Evolutionary conservation across 2,797 vertebrate genomes (phyloP).

Genomic region (Graptemys geographica): DNA sequence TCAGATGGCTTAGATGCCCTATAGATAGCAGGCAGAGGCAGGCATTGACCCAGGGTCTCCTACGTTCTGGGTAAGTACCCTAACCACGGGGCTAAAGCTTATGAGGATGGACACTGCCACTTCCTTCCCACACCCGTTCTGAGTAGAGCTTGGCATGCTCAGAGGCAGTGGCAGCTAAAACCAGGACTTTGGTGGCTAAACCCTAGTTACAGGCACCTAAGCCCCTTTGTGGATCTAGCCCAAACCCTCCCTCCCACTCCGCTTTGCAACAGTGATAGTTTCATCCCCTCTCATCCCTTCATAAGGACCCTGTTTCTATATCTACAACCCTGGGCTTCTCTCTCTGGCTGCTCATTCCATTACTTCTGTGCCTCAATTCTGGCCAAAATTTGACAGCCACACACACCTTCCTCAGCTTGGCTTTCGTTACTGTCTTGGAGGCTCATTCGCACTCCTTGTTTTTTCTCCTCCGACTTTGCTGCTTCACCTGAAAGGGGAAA

Average conservation of each 20-base stretch:
- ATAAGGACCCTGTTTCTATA: background rate
- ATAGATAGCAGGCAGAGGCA: too few relatives aligned
- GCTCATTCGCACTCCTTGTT: too few relatives aligned
- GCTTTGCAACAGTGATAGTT: background rate
- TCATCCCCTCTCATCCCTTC: too few relatives aligned
- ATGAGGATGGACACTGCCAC: background rate
- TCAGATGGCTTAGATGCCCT: too few relatives aligned
- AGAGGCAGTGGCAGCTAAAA: background rate
- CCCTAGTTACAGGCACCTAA: background rate
- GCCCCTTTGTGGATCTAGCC: background rate
- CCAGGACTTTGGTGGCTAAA: background rate
- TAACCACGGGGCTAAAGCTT: too few relatives aligned
- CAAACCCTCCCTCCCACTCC: background rate
- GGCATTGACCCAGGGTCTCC: too few relatives aligned
- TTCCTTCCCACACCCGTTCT: background rate
- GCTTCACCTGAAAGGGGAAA: too few relatives aligned
- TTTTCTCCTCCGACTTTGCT: too few relatives aligned
- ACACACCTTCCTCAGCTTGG: background rate
- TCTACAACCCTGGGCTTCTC: background rate
- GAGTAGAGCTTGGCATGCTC: background rate
- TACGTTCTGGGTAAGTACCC: too few relatives aligned
- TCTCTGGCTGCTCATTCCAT: background rate
- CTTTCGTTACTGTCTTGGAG: fast-evolving
- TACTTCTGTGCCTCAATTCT: background rate
- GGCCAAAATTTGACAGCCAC: background rate